Base-by-base conservation (phyloP, 2,888 invertebrate species). In the Volucella bombylans region DNA sequence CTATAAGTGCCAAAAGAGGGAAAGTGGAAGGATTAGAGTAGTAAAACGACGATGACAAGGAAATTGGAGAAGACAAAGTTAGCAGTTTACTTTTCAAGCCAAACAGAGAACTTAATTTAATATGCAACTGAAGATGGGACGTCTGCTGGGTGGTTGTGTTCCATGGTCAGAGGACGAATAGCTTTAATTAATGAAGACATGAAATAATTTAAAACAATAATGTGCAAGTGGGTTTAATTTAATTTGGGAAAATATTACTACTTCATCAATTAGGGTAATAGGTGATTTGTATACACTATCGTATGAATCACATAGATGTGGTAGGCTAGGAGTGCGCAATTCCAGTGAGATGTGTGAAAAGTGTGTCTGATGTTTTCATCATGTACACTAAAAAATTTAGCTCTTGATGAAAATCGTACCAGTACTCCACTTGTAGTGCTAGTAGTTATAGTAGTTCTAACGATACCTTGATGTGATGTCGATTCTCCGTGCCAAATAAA, bases 41-140 rank as follows among this genome's bases (percentile, higher is more conserved):
- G 9, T 15, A 72, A 4, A 41, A 39, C 49, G 71, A 50, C 45
- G 41, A 49, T 12, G 50, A n/a, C 41, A 31, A 69, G 14, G 59
- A 76, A 64, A 76, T 55, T 45, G 71, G 54, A 59, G 67, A 67
- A 55, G 31, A 6, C 31, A 59, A 78, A 78, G 72, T 78, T 69
- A 45, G 64, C 52, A 69, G 74, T 69, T 67, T 62, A 64, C 45
- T 57, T 73, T 68, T 68, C 74, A 43, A 62, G 68, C 50, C 59
- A 65, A 55, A 50, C 55, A 73, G 67, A 59, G 62, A 61, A 62
- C 67, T 82, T 73, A 73, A 78, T 73, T 82, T 78, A 68, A 82
- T 73, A 78, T 78, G 68, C 73, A 73, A 82, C 49, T 67, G 55
- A 82, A 68, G 62, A 73, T 72, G 61, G 78, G 68, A 82, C 52